These are phyloP conservation scores for Colossoma macropomum DNA, from an alignment of 2,113 vertebrate species.

Conservation along the genomic window DNA sequence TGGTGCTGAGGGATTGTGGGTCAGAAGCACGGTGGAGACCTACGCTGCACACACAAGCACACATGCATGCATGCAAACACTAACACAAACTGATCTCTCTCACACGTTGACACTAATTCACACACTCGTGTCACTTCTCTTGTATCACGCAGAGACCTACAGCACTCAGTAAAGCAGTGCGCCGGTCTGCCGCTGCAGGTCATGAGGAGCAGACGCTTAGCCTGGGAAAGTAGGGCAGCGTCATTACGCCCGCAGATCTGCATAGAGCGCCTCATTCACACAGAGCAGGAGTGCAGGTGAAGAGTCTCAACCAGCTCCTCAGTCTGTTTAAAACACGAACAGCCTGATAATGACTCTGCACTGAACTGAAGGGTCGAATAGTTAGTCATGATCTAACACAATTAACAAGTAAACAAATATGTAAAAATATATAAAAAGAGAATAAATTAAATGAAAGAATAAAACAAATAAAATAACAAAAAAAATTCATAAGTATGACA, in stretches of 20 bases:
- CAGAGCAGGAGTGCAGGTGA: not conserved
- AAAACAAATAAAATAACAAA: no score
- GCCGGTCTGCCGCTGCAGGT: not conserved
- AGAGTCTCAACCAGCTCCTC: not conserved
- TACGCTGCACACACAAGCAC: not conserved
- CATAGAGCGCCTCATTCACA: not conserved
- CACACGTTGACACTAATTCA: not conserved
- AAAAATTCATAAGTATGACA: no score
- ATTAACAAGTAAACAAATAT: no score
- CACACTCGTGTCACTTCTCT: not conserved
- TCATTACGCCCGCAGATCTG: not conserved
- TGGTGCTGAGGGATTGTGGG: conserved; percentile 1
- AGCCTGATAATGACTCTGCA: not conserved
- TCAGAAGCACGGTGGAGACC: not conserved
- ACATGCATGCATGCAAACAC: not conserved
- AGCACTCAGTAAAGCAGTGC: not conserved
- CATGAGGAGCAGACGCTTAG: not conserved
- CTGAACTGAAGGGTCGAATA: not conserved
- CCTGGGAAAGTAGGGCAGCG: not conserved
- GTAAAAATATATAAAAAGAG: no score
- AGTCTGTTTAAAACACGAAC: not conserved
- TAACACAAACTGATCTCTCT: not conserved
- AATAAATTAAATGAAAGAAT: no score
- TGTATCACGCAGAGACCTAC: not conserved
- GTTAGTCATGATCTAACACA: no score